Evolutionary conservation across 2,888 invertebrate species (phyloP).

Genomic region (Pecten maximus): DNA sequence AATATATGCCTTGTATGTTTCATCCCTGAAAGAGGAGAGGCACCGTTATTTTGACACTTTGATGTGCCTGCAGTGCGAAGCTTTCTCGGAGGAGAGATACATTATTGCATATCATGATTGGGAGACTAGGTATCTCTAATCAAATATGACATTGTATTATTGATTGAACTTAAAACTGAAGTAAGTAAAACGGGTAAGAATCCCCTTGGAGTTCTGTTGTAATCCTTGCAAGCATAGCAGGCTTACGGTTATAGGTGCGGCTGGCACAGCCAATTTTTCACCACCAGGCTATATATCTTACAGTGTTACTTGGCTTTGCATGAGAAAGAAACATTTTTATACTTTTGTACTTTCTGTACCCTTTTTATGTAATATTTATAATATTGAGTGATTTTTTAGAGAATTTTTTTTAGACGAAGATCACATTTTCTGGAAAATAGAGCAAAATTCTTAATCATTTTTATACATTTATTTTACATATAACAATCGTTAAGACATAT

Average conservation of each 20-base stretch:
- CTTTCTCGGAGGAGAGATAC: neutral
- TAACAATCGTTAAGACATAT: no score
- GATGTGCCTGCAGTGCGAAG: neutral
- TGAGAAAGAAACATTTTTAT: neutral
- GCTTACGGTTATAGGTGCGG: no score
- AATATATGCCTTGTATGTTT: neutral
- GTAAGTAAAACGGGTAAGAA: constrained; percentile 22
- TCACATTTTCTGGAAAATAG: no score
- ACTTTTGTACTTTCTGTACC: neutral
- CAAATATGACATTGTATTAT: neutral
- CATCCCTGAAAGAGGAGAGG: neutral
- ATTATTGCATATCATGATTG: constrained; percentile 2
- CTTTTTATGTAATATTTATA: no score
- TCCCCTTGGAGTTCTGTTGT: constrained; percentile 2
- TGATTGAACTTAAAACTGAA: constrained; percentile 4
- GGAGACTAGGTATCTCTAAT: neutral
- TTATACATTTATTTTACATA: no score
- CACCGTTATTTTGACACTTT: neutral
- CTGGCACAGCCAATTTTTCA: neutral
- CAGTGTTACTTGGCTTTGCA: neutral
- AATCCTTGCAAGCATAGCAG: neutral
- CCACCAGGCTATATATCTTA: neutral
- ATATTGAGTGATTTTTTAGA: no score
- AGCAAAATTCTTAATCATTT: no score
- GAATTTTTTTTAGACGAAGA: no score